Evolutionary conservation across 23 tunicate species (phyloP), one percentile per base, ranked within the genome.

Genomic region (Diplosoma virens): DNA sequence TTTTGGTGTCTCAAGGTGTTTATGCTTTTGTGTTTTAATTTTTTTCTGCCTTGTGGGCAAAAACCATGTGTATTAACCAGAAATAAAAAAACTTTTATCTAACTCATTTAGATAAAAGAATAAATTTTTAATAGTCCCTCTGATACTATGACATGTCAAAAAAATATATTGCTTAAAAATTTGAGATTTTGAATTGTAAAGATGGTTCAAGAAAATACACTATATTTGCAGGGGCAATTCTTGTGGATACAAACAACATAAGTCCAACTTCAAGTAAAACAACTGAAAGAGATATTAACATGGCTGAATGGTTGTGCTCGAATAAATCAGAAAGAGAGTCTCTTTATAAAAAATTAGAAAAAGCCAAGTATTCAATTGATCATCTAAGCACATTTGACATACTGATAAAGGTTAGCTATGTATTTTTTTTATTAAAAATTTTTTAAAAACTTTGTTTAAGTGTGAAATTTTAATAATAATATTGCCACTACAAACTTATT

Each of bases 211-310:
- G n/a, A n/a, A n/a, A n/a, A n/a, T n/a, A n/a, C n/a, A n/a, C 11
- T 26, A 28, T 66, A 17, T 22, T 11, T 0, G 28, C 59, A 80
- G 93, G 82, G 52, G 72, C 93, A 34, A 87, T 87, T 16, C 54
- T 80, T 30, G 24, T 87, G 25, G 93, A 87, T 48, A 87, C 93
- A 26, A 67, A 63, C 14, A 87, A 87, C 31, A 33, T 87, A 22
- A 20, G 29, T 26, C 76, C 55, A n/a, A 11, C 36, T 23, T 82
- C 67, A 34, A 86, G 86, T 29, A 87, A 87, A 66, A 75, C 72
- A 32, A 87, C 93, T 27, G 32, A 37, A 53, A 25, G 78, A 27
- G 93, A 87, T 37, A 22, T 33, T 22, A 30, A 74, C 0, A 71
- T 87, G 47, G 76, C 80, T 20, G 45, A 81, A 0, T 65, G 41